Base-by-base conservation (phyloP, 2,797 vertebrate genomes). In the Chaetophractus vellerosus region DNA sequence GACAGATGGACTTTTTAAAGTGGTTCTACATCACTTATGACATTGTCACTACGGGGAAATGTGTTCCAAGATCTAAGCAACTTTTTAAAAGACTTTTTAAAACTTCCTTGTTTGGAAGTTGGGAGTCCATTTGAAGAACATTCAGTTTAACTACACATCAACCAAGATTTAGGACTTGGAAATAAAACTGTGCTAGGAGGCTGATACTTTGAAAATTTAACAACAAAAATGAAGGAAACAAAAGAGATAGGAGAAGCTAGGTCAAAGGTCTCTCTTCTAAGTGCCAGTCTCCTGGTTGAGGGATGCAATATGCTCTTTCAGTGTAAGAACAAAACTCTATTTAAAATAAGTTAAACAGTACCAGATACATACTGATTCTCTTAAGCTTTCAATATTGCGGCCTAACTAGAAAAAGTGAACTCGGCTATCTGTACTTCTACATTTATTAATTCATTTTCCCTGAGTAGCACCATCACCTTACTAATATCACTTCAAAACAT, bases 21-120 rank as follows among this genome's bases (percentile, higher is more conserved):
- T 8, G 12, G 16, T 19, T 55, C 55, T 69, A 5, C 23, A 33
- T 28, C 59, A 50, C 24, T n/a, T n/a, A 75, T 31, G 19, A 26
- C 50, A 50, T 71, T 78, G 28, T 5, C 36, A 45, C 24, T 28
- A 31, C 10, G 4, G 4, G 68, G 57, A 95, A 81, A 88, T 66
- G 28, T 45, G 33, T 78, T 78, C 14, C 52, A 87, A 79, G 61
- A 23, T 76, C 61, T 26, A 61, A 92, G 19, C 6, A 74, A 31
- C 33, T 76, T 55, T 61, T 90, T 38, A 82, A 71, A 81, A n/a
- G n/a, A n/a, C n/a, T n/a, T n/a, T n/a, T n/a, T n/a, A n/a, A n/a
- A n/a, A n/a, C n/a, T n/a, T n/a, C n/a, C n/a, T n/a, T 93, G 26
- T 91, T 93, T 94, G 66, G 19, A 92, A 38, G 21, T 31, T 72